These are phyloP conservation scores for Periphyllus acericola DNA, from an alignment of 2,888 invertebrate species.

Conservation along the genomic window DNA sequence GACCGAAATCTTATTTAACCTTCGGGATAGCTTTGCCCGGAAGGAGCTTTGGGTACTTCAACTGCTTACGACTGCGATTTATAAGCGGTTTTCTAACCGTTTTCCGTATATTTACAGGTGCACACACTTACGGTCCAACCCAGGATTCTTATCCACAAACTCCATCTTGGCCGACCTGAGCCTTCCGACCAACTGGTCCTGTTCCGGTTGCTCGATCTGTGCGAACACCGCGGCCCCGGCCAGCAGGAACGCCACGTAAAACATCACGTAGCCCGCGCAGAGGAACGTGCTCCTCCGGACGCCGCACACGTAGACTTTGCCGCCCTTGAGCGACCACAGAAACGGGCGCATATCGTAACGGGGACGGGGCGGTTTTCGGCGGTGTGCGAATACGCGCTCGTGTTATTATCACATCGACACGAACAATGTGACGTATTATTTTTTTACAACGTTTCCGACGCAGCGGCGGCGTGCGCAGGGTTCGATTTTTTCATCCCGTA, in stretches of 20 bases:
- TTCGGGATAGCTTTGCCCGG: no score
- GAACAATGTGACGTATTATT: no score
- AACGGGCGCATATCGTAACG: neutral
- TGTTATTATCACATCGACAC: no score
- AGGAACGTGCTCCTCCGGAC: constrained; percentile 71
- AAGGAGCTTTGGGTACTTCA: neutral
- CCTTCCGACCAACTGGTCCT: constrained; percentile 66
- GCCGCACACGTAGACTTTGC: constrained; percentile 68
- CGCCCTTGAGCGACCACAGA: constrained; percentile 14
- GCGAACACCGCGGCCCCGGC: constrained; percentile 77
- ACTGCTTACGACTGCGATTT: no score
- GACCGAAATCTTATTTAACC: no score
- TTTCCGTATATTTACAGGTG: no score
- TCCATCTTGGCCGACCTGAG: constrained; percentile 39
- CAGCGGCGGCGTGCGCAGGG: neutral
- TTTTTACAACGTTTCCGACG: no score
- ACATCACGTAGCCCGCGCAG: constrained; percentile 71
- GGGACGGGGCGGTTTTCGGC: neutral
- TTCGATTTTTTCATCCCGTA: neutral
- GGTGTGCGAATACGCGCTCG: no score
- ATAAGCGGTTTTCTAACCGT: no score
- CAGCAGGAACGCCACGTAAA: constrained; percentile 74
- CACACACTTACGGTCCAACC: constrained; percentile 17
- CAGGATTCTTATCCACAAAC: constrained; percentile 36
- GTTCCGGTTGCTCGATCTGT: constrained; percentile 74